Evolutionary conservation across 2,888 invertebrate species (phyloP), one percentile per base, ranked within the genome.

Genomic region (Synanthedon myopaeformis): DNA sequence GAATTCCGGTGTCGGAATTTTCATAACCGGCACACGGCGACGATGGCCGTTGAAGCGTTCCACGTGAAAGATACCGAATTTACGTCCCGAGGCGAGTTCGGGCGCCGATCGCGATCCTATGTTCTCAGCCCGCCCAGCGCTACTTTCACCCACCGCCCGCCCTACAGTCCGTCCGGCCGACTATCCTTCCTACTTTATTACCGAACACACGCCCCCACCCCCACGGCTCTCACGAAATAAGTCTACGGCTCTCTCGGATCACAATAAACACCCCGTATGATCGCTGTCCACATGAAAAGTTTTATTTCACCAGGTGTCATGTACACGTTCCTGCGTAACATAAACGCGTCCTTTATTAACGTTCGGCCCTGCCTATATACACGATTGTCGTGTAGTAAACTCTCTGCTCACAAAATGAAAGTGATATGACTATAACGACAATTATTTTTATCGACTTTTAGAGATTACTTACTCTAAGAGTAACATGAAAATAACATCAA

Each of bases 1-100:
- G 74, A 77, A 85, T 85, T 81, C 80, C 80, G 70, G 72, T 69
- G 78, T 74, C 61, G 85, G 85, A 85, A 85, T 85, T 86, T 86
- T 86, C 86, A 86, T 86, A 85, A 84, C 84, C 68, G 77, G 74
- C 70, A 76, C 62, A 65, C 66, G 58, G 72, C 66, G 72, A 62
- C 69, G 67, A 60, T 68, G 69, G 72, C 66, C 70, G 74, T 64
- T 69, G 76, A 69, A 71, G 74, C 78, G 75, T 74, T 73, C 64
- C 71, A 77, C 74, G 79, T 78, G 78, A 70, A 76, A 73, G 79
- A 77, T 79, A 71, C 76, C 69, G 70, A 76, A 78, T 79, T 76
- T 76, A 75, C 77, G 70, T 73, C 76, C 75, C 67, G 69, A 72
- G 73, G 74, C 74, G 13, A 12, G 28, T 28, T 13, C 28, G 10